Evolutionary conservation across 2,888 invertebrate species (phyloP), one percentile per base, ranked within the genome.

Genomic region (Agrotis exclamationis): DNA sequence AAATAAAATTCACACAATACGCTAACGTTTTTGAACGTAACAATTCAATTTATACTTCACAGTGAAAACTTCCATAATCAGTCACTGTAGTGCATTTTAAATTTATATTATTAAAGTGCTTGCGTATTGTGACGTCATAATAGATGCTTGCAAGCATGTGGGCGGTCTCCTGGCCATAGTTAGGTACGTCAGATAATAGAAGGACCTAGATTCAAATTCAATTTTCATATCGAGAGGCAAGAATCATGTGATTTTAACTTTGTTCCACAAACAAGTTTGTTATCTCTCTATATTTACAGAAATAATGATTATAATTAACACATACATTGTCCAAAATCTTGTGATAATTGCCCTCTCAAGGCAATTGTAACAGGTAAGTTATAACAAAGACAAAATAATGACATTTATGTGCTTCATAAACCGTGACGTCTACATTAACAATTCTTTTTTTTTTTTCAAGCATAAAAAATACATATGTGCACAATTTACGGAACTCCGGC

Each of bases 371-470:
- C 60, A 66, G 53, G 50, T 64, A 77, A 72, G 62, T 62, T 62
- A 63, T 59, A 65, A 63, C 57, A 20, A 59, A 76, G 63, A 79
- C 33, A 53, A 28, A 28, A 13, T 60, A 59, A 47, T 45, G 59
- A 57, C 47, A 59, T 47, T 20, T 7, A 75, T 22, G 62, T 77
- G 82, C 58, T 68, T 68, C 48, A 44, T 67, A 77, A 72, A 62
- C 79, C 73, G 79, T 82, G 78, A 72, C 62, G 62, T 73, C 56
- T 76, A 75, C 69, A 63, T 57, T 51, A 70, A 74, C 24, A 66
- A 68, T 45, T 53, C 57, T 63, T 5, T 44, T 66, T 56, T 58
- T n/a, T 9, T 51, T 70, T 54, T 53, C 47, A 77, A 77, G 82
- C 79, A 56, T 56, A 56, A 68, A 24, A 63, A 70, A 75, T 58